Percentiles rank a stretch among this genome's conserved stretches.
Evolutionary conservation across 2,888 invertebrate species (phyloP).

Genomic region (Agrotis clavis): DNA sequence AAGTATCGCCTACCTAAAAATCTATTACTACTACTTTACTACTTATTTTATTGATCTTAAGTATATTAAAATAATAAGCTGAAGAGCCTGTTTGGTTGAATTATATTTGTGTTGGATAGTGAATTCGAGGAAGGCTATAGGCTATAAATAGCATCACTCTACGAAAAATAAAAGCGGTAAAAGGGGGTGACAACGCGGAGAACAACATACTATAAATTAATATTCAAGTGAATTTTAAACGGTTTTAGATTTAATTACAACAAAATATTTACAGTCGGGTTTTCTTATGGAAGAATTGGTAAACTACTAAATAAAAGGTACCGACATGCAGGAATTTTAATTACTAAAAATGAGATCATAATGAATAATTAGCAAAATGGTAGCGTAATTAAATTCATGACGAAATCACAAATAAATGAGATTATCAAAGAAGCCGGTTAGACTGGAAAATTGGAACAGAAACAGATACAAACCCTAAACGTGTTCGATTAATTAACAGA

Average conservation of each 20-base stretch:
- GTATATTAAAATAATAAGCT: no score
- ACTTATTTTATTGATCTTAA: no score
- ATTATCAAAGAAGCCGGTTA: background rate
- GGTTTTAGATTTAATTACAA: background rate
- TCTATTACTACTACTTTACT: no score
- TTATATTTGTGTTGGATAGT: no score
- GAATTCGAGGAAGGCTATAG: no score
- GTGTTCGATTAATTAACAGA: background rate
- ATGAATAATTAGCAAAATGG: slow-evolving; percentile 17
- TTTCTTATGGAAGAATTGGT: background rate
- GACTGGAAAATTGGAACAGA: slow-evolving; percentile 5
- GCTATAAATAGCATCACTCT: no score
- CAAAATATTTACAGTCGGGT: no score
- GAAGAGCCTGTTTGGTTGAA: no score
- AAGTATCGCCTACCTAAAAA: no score
- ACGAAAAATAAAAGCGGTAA: no score
- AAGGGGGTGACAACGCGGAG: background rate
- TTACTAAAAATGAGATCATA: slow-evolving; percentile 2
- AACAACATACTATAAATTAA: no score
- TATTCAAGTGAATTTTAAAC: background rate
- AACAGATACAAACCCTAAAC: background rate
- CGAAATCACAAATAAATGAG: slow-evolving; percentile 12
- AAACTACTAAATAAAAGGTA: background rate
- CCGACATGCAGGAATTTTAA: background rate
- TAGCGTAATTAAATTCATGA: slow-evolving; percentile 7